phyloP scores from a whole-genome alignment of 2,797 vertebrate genomes.

The Phataginus tricuspis region DNA sequence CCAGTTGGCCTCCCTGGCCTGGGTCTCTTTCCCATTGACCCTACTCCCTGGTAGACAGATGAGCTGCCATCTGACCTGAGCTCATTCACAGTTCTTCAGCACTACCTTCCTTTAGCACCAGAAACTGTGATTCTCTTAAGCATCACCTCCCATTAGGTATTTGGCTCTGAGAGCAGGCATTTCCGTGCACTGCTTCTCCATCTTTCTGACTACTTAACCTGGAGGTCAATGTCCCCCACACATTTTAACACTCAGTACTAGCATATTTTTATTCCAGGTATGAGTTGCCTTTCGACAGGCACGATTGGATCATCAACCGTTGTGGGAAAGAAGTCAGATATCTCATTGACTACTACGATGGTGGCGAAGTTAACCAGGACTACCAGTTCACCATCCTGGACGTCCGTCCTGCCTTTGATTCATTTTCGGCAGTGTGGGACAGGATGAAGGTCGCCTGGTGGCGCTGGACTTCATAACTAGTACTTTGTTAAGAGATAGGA shows the following conservation, averaged over 20 bases:
- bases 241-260: neutral
- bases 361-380: constrained; percentile 90
- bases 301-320: constrained; percentile 96
- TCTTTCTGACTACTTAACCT: neutral
- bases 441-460: constrained; percentile 97
- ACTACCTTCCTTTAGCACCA: neutral
- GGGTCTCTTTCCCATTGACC: neutral
- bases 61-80: neutral
- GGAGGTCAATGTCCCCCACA: neutral
- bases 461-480: constrained; percentile 94
- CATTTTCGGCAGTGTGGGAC: constrained; percentile 94
- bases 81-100: neutral
- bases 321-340: constrained; percentile 97
- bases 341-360: constrained; percentile 97
- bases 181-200: neutral
- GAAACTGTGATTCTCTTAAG: neutral
- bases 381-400: constrained; percentile 97
- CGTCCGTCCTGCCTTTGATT: constrained; percentile 96
- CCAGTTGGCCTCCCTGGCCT: neutral
- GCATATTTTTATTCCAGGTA: constrained; percentile 87
- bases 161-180: neutral
- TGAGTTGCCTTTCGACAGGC: constrained; percentile 96
- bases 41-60: neutral
- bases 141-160: neutral
- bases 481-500: neutral